A percentile compares a stretch with the other conserved stretches of the same genome.
Conservation (phyloP, 1,140 invertebrate genomes). For the Solen grandis region DNA sequence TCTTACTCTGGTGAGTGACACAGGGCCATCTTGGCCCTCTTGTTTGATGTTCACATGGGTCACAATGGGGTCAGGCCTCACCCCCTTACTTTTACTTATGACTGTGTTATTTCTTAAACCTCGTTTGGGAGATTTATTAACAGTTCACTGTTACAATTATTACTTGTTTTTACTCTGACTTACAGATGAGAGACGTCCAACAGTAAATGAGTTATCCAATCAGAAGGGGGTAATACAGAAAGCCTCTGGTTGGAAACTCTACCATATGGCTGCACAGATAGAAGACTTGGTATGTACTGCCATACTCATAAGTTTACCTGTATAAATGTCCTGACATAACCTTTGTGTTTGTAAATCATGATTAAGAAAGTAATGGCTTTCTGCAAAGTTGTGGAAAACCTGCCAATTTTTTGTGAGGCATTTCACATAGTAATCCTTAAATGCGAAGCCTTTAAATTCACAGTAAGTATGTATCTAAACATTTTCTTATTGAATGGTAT, state of each 20-base stretch:
- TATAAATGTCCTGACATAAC: neutral
- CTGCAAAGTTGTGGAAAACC: neutral
- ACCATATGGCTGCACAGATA: conserved; percentile 95
- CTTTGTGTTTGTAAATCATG: neutral
- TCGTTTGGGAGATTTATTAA: too few relatives aligned
- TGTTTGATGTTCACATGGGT: too few relatives aligned
- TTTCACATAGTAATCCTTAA: too few relatives aligned
- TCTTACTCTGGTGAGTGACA: too few relatives aligned
- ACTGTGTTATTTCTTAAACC: too few relatives aligned
- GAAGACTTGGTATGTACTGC: conserved; percentile 90
- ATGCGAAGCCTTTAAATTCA: neutral
- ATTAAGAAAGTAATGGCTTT: neutral
- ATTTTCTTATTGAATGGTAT: too few relatives aligned
- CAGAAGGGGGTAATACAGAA: conserved; percentile 93
- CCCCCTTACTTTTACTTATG: too few relatives aligned
- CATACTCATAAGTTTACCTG: neutral
- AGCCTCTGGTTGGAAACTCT: conserved; percentile 97
- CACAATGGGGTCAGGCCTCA: too few relatives aligned
- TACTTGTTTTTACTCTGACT: too few relatives aligned
- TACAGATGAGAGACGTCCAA: conserved; percentile 89
- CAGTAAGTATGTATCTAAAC: neutral
- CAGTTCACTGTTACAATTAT: too few relatives aligned
- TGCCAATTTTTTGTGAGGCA: neutral
- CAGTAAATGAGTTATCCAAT: conserved; percentile 93
- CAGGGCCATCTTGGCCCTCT: too few relatives aligned